phyloP scores from a whole-genome alignment of 2,113 vertebrate species.

The Laterallus jamaicensis region DNA sequence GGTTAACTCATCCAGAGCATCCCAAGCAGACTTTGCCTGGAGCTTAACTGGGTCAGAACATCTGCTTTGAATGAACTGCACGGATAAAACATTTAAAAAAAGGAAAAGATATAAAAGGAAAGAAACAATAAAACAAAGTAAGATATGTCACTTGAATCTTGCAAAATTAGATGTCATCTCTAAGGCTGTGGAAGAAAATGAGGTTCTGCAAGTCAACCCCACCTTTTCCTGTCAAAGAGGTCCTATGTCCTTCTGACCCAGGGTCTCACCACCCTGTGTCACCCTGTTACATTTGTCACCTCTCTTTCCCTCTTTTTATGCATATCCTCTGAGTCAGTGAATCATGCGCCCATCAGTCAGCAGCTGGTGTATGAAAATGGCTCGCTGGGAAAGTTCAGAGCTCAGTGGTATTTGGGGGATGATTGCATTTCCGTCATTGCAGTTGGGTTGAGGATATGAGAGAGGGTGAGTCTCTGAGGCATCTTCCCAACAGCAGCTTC shows the following conservation, averaged over 20 bases:
- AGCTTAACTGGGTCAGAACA: neutral
- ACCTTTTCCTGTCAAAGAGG: neutral
- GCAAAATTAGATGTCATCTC: neutral
- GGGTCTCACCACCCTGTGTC: neutral
- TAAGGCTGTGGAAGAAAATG: neutral
- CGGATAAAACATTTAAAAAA: neutral
- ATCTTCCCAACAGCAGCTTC: neutral
- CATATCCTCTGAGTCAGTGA: neutral
- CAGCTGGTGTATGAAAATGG: neutral
- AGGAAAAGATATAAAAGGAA: neutral
- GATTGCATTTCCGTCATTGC: neutral
- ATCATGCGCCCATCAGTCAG: neutral
- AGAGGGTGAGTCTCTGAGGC: neutral
- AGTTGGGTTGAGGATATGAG: neutral
- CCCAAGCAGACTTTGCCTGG: neutral
- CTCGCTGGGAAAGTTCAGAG: neutral
- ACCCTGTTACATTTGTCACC: neutral
- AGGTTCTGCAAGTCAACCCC: neutral
- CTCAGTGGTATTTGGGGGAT: neutral
- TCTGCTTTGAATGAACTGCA: constrained; percentile 2
- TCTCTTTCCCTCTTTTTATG: neutral
- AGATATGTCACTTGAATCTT: neutral
- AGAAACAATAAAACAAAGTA: neutral
- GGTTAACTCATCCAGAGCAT: neutral
- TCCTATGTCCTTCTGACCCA: neutral